These are phyloP conservation scores for Galaxea fascicularis DNA, from an alignment of 92 coral and sea anemone species.

Conservation along the genomic window DNA sequence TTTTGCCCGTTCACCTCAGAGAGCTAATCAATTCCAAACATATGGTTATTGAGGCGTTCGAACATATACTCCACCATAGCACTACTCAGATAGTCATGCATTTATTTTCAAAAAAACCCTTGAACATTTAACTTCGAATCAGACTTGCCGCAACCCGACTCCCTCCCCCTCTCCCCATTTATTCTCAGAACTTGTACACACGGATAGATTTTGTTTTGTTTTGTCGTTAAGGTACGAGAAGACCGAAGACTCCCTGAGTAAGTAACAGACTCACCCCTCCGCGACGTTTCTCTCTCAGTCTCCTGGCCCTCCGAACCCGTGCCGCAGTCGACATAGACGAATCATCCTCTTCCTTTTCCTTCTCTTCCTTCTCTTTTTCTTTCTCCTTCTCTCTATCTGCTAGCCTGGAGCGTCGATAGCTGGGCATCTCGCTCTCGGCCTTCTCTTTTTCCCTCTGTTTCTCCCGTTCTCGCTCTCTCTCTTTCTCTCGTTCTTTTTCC, in stretches of 20 bases:
- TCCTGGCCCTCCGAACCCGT: slow-evolving; percentile 37
- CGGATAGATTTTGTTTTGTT: too few relatives aligned
- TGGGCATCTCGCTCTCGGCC: slow-evolving; percentile 68
- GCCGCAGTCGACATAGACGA: slow-evolving; percentile 27
- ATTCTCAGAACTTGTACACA: too few relatives aligned
- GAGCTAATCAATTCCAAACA: too few relatives aligned
- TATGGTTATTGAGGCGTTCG: too few relatives aligned
- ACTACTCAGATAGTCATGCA: too few relatives aligned
- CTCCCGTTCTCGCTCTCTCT: slow-evolving; percentile 81
- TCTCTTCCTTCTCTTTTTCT: slow-evolving; percentile 69
- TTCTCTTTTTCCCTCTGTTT: slow-evolving; percentile 69
- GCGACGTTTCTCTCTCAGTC: slow-evolving; percentile 41
- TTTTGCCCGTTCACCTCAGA: too few relatives aligned
- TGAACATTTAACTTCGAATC: too few relatives aligned
- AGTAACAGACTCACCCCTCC: slow-evolving; percentile 12
- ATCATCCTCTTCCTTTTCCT: slow-evolving; percentile 57
- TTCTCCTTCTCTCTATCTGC: slow-evolving; percentile 75
- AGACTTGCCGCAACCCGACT: too few relatives aligned
- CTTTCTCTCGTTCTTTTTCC: slow-evolving; percentile 81
- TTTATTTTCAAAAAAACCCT: too few relatives aligned
- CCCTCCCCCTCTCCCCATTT: too few relatives aligned
- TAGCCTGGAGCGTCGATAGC: slow-evolving; percentile 76
- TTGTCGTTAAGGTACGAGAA: neutral
- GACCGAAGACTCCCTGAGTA: neutral
- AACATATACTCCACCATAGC: too few relatives aligned